phyloP scores from a whole-genome alignment of 2,113 vertebrate genomes.

The Coryphaenoides rupestris region DNA sequence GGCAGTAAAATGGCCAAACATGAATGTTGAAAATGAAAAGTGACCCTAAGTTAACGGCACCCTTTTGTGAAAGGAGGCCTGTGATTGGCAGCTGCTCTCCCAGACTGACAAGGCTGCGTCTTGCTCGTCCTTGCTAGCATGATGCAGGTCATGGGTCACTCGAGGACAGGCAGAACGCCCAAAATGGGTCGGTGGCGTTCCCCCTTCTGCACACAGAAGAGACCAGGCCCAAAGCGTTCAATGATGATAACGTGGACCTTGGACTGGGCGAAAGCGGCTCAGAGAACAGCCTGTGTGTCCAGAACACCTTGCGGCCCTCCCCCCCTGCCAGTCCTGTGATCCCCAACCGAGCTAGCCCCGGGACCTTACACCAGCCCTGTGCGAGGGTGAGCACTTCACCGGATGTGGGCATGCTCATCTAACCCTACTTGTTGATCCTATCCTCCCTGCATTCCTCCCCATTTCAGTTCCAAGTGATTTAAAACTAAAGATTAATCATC shows the following conservation, averaged over 20 bases:
- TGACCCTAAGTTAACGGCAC: no score
- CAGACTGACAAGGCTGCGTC: not conserved
- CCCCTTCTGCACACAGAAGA: not conserved
- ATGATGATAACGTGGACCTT: slow-evolving; percentile 39
- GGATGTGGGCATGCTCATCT: not conserved
- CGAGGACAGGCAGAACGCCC: slow-evolving; percentile 4
- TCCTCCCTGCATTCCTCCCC: no score
- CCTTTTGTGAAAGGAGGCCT: no score
- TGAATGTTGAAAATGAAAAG: no score
- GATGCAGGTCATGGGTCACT: not conserved
- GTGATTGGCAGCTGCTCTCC: no score
- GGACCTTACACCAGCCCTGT: not conserved
- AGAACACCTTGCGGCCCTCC: not conserved
- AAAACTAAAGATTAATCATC: no score
- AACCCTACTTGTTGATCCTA: no score
- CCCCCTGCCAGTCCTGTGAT: slow-evolving; percentile 3
- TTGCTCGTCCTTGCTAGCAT: slow-evolving; percentile 20
- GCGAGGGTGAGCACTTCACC: slow-evolving; percentile 61
- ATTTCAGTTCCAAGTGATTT: no score
- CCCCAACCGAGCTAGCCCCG: not conserved
- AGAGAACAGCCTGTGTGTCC: slow-evolving; percentile 49
- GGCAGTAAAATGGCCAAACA: no score
- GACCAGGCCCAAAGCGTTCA: not conserved
- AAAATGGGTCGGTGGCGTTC: not conserved
- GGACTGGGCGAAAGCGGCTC: slow-evolving; percentile 61